Percentiles rank a stretch among this genome's conserved stretches.
These are phyloP conservation scores for Myopa testacea DNA, from an alignment of 2,888 invertebrate genomes.

Conservation along the genomic window DNA sequence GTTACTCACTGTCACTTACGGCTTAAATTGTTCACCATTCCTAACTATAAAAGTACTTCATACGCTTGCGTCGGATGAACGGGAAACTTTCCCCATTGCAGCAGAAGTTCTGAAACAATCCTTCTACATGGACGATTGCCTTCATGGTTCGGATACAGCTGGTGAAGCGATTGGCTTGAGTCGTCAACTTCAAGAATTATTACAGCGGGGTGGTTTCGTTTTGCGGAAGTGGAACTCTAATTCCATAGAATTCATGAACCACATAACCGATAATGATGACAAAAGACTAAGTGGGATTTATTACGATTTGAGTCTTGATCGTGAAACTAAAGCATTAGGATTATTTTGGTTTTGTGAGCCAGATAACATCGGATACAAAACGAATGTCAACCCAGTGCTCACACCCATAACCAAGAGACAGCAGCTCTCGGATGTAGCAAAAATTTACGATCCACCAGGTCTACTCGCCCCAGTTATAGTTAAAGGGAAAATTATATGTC, in stretches of 20 bases:
- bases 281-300: neutral
- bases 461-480: neutral
- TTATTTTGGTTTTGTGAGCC: neutral
- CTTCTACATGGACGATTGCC: constrained; percentile 44
- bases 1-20: constrained; percentile 40
- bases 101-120: constrained; percentile 30
- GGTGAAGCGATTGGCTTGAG: neutral
- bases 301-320: constrained; percentile 5
- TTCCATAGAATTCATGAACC: neutral
- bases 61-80: constrained; percentile 37
- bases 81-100: constrained; percentile 36
- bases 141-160: constrained; percentile 19
- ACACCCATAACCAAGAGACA: neutral
- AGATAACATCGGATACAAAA: neutral
- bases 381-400: neutral
- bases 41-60: constrained; percentile 41
- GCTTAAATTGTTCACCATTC: constrained; percentile 43
- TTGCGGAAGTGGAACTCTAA: neutral
- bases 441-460: constrained; percentile 14
- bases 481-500: neutral
- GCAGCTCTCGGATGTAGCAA: neutral
- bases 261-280: neutral
- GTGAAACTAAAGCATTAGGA: neutral
- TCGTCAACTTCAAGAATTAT: neutral
- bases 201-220: neutral